Percentiles rank a stretch among this genome's conserved stretches.
Conservation (phyloP, 2,888 invertebrate species). For the Chirona hameri region DNA sequence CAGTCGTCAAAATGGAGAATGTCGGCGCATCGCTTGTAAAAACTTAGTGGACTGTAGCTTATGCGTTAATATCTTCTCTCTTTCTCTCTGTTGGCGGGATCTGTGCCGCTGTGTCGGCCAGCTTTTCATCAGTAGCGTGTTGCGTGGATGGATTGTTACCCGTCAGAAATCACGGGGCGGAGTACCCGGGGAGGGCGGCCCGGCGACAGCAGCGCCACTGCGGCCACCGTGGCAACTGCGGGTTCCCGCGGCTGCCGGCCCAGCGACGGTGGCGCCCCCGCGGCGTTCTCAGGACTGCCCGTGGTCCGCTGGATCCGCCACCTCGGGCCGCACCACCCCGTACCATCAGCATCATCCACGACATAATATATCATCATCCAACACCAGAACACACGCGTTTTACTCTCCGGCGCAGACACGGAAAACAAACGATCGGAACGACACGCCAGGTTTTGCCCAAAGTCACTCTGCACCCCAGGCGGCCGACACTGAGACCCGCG, state of each 20-base stretch:
- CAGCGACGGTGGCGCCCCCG: background rate
- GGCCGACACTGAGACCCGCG: too few species aligned
- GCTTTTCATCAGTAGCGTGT: conserved; percentile 10
- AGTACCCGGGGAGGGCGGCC: background rate
- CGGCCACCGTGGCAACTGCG: too few species aligned
- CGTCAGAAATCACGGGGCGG: background rate
- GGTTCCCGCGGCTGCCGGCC: background rate
- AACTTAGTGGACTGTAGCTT: too few species aligned
- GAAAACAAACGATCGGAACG: background rate
- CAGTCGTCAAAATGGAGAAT: too few species aligned
- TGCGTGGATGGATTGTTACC: background rate
- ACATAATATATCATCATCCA: conserved; percentile 1
- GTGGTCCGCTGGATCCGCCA: background rate
- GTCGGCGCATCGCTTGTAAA: too few species aligned
- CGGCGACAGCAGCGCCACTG: background rate
- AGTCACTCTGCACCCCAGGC: too few species aligned
- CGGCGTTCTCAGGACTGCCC: too few species aligned
- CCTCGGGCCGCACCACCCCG: background rate
- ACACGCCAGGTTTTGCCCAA: too few species aligned
- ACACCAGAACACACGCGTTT: background rate
- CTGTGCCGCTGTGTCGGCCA: background rate
- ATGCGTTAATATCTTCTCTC: too few species aligned
- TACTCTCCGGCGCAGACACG: background rate
- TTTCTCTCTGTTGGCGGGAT: background rate
- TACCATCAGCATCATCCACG: background rate